Evolutionary conservation across 1,140 invertebrate species (phyloP).

Genomic region (Heterodera schachtii): DNA sequence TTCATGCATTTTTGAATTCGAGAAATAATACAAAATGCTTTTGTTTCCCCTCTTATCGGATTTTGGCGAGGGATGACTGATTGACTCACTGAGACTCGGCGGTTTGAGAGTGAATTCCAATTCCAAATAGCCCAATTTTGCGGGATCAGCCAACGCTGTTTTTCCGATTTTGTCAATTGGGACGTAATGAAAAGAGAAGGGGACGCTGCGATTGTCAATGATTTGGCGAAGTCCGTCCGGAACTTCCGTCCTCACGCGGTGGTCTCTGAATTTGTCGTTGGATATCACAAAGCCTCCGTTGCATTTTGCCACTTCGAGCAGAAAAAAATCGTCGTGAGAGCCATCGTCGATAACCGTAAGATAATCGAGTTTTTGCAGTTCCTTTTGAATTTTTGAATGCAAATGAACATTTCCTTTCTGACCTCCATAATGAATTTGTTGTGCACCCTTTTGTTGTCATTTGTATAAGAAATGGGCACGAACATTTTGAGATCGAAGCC

Average conservation of each 20-base stretch:
- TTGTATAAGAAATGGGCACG: constrained; percentile 31
- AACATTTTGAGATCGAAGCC: constrained; percentile 24
- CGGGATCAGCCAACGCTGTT: neutral
- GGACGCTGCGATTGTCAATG: neutral
- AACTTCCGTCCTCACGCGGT: constrained; percentile 2
- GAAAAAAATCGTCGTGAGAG: constrained; percentile 41
- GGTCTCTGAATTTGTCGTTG: constrained; percentile 41
- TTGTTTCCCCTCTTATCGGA: no score
- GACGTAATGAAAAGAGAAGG: neutral
- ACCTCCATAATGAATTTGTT: constrained; percentile 33
- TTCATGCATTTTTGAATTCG: no score
- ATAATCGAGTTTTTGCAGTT: constrained; percentile 27
- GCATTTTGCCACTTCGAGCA: constrained; percentile 43
- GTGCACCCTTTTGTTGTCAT: constrained; percentile 17
- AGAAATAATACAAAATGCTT: no score
- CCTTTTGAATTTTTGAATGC: constrained; percentile 8
- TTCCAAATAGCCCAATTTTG: constrained; percentile 1
- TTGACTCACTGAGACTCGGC: neutral
- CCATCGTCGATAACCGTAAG: constrained; percentile 22
- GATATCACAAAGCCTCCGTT: constrained; percentile 42
- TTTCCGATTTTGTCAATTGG: constrained; percentile 2
- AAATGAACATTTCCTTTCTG: neutral
- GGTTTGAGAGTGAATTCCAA: constrained; percentile 1
- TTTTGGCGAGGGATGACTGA: no score
- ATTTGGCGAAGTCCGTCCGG: constrained; percentile 17